Conservation (phyloP, 2,113 vertebrate species). For the Tyto alba region DNA sequence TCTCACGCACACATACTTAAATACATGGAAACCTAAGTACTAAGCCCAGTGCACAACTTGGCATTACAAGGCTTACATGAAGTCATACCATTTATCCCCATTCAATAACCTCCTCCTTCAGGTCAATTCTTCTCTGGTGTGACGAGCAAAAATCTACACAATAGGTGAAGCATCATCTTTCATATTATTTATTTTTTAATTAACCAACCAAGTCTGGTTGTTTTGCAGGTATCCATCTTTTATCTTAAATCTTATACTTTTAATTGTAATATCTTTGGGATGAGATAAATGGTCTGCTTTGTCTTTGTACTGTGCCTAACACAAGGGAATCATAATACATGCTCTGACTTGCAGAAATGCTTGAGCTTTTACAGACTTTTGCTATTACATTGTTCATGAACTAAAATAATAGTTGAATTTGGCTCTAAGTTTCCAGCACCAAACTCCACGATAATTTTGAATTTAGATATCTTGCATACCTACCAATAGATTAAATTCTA, state of each 20-base stretch:
- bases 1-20: neutral
- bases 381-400: neutral
- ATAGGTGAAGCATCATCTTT: neutral
- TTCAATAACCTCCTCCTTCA: neutral
- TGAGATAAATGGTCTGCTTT: neutral
- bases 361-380: neutral
- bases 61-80: neutral
- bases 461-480: neutral
- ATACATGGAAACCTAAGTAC: neutral
- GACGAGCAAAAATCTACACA: neutral
- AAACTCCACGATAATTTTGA: neutral
- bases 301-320: neutral
- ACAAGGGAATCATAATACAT: neutral
- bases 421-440: neutral
- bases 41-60: neutral
- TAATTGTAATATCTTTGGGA: neutral
- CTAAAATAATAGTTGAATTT: neutral
- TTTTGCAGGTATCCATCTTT: neutral
- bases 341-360: neutral
- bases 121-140: neutral
- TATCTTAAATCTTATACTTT: neutral
- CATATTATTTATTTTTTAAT: neutral
- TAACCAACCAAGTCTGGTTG: neutral
- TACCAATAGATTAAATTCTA: neutral
- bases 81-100: neutral